A percentile compares a stretch with the other conserved stretches of the same genome.
phyloP scores from a whole-genome alignment of 2,888 invertebrate species.

The Tinea semifulvella region DNA sequence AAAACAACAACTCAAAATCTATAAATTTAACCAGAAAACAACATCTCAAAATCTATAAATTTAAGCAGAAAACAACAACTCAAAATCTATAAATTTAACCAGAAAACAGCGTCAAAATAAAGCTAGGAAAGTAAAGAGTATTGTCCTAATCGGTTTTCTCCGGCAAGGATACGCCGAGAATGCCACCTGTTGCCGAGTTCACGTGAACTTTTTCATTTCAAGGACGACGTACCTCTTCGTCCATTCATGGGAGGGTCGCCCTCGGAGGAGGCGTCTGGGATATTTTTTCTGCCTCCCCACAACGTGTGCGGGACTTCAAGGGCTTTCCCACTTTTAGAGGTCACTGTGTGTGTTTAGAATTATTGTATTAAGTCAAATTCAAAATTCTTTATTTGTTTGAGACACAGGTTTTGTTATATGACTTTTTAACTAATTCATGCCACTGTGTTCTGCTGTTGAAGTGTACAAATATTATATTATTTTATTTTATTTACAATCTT shows the following conservation, averaged over 20 bases:
- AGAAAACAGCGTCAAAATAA: background rate
- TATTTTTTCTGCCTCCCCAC: conserved; percentile 64
- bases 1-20: background rate
- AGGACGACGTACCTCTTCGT: conserved; percentile 63
- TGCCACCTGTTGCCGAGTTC: conserved; percentile 59
- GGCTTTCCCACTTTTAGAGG: conserved; percentile 64
- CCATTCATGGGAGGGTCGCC: conserved; percentile 62
- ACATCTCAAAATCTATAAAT: background rate
- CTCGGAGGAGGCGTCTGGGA: conserved; percentile 45
- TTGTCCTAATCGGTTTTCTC: conserved; percentile 8
- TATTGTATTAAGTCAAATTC: too few species aligned
- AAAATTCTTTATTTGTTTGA: too few species aligned
- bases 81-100: background rate
- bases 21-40: background rate
- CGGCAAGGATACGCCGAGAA: conserved; percentile 4
- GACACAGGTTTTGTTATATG: too few species aligned
- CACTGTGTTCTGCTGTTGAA: too few species aligned
- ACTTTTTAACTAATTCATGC: too few species aligned
- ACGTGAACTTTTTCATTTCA: conserved; percentile 67
- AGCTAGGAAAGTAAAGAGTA: background rate
- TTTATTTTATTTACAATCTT: too few species aligned
- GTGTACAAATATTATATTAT: too few species aligned
- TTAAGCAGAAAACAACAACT: background rate
- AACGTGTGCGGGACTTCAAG: conserved; percentile 47
- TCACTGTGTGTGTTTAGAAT: too few species aligned